Percentiles rank a stretch among this genome's conserved stretches.
Evolutionary conservation across 2,888 invertebrate species (phyloP).

Genomic region (Macrosiphum euphorbiae): DNA sequence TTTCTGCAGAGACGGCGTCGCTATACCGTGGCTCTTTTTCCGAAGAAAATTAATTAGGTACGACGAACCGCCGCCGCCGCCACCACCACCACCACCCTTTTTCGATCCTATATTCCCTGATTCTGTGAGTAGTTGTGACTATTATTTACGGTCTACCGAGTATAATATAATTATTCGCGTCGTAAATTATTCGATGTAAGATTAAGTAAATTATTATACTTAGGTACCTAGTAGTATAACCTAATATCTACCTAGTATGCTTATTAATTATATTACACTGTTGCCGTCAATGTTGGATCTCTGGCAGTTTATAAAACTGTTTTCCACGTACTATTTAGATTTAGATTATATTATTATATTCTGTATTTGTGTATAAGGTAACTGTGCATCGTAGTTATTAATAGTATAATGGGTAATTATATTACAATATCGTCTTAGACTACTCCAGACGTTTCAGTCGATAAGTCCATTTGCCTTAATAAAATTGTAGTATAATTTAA

Average conservation of each 20-base stretch:
- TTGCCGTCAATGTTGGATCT: neutral
- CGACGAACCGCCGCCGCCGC: neutral
- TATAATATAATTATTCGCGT: neutral
- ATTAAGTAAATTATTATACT: neutral
- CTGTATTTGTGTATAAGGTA: neutral
- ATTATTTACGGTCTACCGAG: neutral
- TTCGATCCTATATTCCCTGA: neutral
- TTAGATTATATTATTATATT: neutral
- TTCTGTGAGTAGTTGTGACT: neutral
- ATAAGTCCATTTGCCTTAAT: neutral
- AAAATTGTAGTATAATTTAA: neutral
- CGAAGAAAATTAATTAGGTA: slow-evolving; percentile 61
- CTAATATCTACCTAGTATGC: no score
- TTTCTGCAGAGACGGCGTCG: neutral
- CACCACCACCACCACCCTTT: slow-evolving; percentile 21
- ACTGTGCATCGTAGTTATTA: neutral
- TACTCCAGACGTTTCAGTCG: neutral
- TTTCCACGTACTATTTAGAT: neutral
- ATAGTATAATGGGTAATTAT: neutral
- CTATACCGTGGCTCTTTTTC: neutral
- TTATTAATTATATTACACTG: neutral
- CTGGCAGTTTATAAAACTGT: neutral
- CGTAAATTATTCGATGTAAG: neutral
- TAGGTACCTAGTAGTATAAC: no score
- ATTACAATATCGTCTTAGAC: neutral